Conservation (phyloP, 2,797 vertebrate species). For the Ptychobarbus kaznakovi region DNA sequence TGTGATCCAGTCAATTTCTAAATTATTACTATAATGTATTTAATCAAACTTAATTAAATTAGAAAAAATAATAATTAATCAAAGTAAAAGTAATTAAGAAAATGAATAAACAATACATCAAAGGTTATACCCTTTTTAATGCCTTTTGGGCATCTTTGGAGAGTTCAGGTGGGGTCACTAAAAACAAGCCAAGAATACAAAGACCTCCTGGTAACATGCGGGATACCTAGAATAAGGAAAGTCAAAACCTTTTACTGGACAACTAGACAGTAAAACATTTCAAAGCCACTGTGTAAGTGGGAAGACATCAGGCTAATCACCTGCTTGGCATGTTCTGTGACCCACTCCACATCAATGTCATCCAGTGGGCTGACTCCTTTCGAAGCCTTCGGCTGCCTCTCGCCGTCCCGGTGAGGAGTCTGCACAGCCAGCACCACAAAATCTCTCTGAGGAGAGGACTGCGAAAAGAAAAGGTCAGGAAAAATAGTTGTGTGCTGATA, state of each 20-base stretch:
- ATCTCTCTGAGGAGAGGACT: slow-evolving; percentile 88
- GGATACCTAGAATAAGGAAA: slow-evolving; percentile 80
- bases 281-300: neutral
- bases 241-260: neutral
- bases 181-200: slow-evolving; percentile 88
- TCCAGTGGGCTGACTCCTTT: slow-evolving; percentile 66
- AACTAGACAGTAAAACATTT: neutral
- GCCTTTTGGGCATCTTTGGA: slow-evolving; percentile 83
- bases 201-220: slow-evolving; percentile 95
- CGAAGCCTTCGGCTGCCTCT: slow-evolving; percentile 65
- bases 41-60: neutral
- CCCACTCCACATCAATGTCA: slow-evolving; percentile 87
- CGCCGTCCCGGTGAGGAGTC: slow-evolving; percentile 82
- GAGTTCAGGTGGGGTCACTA: slow-evolving; percentile 82
- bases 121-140: slow-evolving; percentile 81
- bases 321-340: slow-evolving; percentile 89
- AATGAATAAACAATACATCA: neutral
- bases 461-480: slow-evolving; percentile 51
- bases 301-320: slow-evolving; percentile 67
- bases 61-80: neutral
- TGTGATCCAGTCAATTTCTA: neutral
- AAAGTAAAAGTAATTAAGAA: neutral
- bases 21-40: neutral
- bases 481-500: neutral
- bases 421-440: slow-evolving; percentile 85